Evolutionary conservation across 1,140 invertebrate species (phyloP).

Genomic region (Nebria ingens): DNA sequence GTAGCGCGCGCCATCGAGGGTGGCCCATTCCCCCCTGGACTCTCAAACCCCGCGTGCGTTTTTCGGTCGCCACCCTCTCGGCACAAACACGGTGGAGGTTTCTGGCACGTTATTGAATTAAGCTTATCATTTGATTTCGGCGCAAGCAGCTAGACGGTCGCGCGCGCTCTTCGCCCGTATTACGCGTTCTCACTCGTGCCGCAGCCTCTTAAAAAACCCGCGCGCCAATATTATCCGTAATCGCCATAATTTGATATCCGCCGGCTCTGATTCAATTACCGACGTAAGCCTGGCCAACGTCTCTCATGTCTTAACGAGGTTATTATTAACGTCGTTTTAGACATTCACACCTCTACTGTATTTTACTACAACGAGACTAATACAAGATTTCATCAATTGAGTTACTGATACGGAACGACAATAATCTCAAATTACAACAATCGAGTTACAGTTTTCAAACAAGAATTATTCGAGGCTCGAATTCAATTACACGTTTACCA

Average conservation of each 20-base stretch:
- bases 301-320: background rate
- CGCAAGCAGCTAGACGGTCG: constrained; percentile 44
- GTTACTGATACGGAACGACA: no score
- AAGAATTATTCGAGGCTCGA: no score
- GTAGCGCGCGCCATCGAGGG: constrained; percentile 20
- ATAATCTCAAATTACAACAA: no score
- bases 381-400: no score
- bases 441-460: no score
- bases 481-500: no score
- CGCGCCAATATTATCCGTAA: constrained; percentile 32
- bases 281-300: background rate
- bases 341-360: no score
- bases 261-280: constrained; percentile 40
- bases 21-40: constrained; percentile 19
- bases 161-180: background rate
- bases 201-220: constrained; percentile 26
- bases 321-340: constrained; percentile 1
- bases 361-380: no score
- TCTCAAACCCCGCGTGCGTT: constrained; percentile 21
- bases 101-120: constrained; percentile 53
- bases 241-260: constrained; percentile 51
- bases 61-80: constrained; percentile 25
- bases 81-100: constrained; percentile 16
- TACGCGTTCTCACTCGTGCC: background rate
- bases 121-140: constrained; percentile 65